Evolutionary conservation across 2,888 invertebrate genomes (phyloP), one percentile per base, ranked within the genome.

Genomic region (Cecidostiba fungosa): DNA sequence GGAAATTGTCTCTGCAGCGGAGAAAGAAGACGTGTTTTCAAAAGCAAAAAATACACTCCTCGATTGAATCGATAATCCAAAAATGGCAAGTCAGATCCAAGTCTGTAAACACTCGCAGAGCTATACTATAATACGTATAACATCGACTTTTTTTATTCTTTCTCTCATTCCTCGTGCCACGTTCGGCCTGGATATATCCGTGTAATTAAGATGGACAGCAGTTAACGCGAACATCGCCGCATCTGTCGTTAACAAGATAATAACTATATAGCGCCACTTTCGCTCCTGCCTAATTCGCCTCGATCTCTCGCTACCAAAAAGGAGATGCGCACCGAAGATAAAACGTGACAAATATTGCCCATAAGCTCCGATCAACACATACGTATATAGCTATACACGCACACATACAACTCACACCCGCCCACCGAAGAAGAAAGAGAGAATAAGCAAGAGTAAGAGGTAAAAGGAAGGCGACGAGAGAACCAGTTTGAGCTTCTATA

Each of bases 291-390:
- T 92, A 91, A 92, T 92, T 91, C 90, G 81, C 88, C 86, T 86
- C 87, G 90, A 66, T 66, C 47, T 62, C 62, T 62, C 47, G 54
- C 79, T 62, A 72, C 76, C 62, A 73, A 77, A 73, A 81, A 89
- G 39, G 88, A 92, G 92, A 92, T 92, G 90, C 90, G 90, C 85
- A 87, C 82, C 80, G 86, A 87, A 89, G 92, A 93, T 93, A 92
- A 91, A 90, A 89, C 90, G 90, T 92, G 93, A 92, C 92, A 92
- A 92, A 92, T 93, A 92, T 92, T 91, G 89, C 87, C 91, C 91
- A 91, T 92, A 92, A 92, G 89, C 87, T 84, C 82, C 88, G 86
- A 23, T 90, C 90, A 89, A 88, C 88, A 76, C 84, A 74, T 32
- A 4, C 0, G 88, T 87, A 87, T 86, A 88, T 87, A 87, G 87